Percentiles rank a stretch among this genome's conserved stretches.
Conservation (phyloP, 2,888 invertebrate species). For the Tetanocera ferruginea region DNA sequence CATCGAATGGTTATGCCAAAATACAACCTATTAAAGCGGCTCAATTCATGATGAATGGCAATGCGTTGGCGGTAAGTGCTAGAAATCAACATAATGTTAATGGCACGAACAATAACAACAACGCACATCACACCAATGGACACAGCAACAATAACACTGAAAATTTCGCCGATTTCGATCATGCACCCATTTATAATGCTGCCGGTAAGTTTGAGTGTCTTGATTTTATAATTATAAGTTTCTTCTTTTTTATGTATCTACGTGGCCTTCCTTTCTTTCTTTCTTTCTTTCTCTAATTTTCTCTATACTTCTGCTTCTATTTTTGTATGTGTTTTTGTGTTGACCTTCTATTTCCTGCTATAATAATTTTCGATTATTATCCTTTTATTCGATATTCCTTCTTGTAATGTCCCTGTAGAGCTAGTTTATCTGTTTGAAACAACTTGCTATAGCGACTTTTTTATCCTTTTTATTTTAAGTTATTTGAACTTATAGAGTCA, state of each 20-base stretch:
- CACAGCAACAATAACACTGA: constrained; percentile 61
- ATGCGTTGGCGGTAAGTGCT: background rate
- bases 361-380: background rate
- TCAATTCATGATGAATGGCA: constrained; percentile 50
- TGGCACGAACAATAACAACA: constrained; percentile 40
- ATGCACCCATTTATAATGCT: constrained; percentile 78
- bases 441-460: too few species aligned
- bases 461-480: too few species aligned
- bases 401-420: too few species aligned
- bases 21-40: constrained; percentile 62
- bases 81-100: constrained; percentile 34
- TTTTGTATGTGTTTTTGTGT: background rate
- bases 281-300: too few species aligned
- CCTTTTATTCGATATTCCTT: too few species aligned
- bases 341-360: background rate
- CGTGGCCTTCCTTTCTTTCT: constrained; percentile 17
- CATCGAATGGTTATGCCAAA: constrained; percentile 66
- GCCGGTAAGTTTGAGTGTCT: constrained; percentile 66
- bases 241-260: constrained; percentile 22
- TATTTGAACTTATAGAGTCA: too few species aligned
- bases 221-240: background rate
- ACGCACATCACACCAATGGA: constrained; percentile 50
- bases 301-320: background rate
- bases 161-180: constrained; percentile 81
- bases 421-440: too few species aligned